Base-by-base conservation (phyloP, 1,140 invertebrate species). In the Drosophila equinoxialis region DNA sequence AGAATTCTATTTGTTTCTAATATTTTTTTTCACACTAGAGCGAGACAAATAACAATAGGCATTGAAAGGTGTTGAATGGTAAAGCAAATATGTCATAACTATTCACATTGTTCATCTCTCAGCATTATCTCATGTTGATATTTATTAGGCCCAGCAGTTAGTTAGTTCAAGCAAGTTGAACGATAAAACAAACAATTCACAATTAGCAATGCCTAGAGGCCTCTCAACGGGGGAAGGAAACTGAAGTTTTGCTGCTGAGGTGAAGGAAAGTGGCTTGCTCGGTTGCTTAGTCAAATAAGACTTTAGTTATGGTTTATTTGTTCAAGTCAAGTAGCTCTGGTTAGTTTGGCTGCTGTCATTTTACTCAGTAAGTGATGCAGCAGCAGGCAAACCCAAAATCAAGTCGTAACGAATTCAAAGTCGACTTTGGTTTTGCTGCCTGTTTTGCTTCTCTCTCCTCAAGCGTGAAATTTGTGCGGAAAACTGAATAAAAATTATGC, bases 291-390 rank as follows among this genome's bases (percentile, higher is more conserved):
- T 51, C 45, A 51, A 51, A 51, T 51, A 51, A 23, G 17, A 51
- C 45, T 51, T 51, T 51, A 51, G 45, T 51, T 51, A 51, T 51
- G 45, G 45, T 51, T 51, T 51, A 51, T 51, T 51, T 51, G 45
- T 51, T 51, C 45, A 51, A 51, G 45, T 51, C 45, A 51, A 51
- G 45, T 51, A 51, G 45, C 45, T 51, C 45, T 51, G 45, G 45
- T 51, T 51, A 51, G 45, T 30, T 30, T 51, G 45, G 45, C 20
- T 23, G 45, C 8, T 51, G 45, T 51, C 45, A 48, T 48, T 30
- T 48, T 48, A 48, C 45, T 48, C 45, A 8, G 17, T 48, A 48
- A 30, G 6, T 48, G 17, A 51, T 51, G 20, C 45, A 51, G 20
- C 30, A 30, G 30, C 30, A 30, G 30, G 6, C 30, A 6, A 30